Base-by-base conservation (phyloP, 1,140 invertebrate species). In the Cyclargus thomasi region DNA sequence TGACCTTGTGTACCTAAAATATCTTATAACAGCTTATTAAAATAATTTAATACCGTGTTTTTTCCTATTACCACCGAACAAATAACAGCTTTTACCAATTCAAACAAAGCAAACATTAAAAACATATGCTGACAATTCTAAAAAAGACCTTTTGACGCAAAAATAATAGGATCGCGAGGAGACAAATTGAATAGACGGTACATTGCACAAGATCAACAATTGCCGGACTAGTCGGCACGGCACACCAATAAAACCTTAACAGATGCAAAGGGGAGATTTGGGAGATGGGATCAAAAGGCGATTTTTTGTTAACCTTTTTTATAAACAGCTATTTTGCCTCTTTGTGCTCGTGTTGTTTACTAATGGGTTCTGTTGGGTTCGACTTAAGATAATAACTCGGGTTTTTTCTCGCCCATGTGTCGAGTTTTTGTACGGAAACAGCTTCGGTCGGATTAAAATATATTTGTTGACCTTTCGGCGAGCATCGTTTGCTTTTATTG, bases 341-440 rank as follows among this genome's bases (percentile, higher is more conserved):
- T 83, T 90, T 90, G 87, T 86, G 88, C 73, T 76, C 80, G 81
- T 84, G 88, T 90, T 90, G 88, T 88, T 90, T 90, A 90, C 88
- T 90, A 90, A 90, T 90, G 88, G 86, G 82, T 90, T 88, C 85
- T 86, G 87, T 86, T 90, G 84, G 85, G 82, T 88, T 87, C 86
- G 85, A 90, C 86, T 88, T 88, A 83, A 88, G 87, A 90, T 90
- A 90, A 90, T 90, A 90, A 86, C 81, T 88, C 79, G 72, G 76
- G 74, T 86, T 88, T 90, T 90, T 88, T 84, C 80, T 83, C 80
- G 80, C 71, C 85, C 88, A 88, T 88, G 81, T 88, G 86, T 88
- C 78, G 85, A 71, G 75, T 63, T 39, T 86, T 81, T 82, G 77
- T 80, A 81, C 85, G 88, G 86, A 90, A 88, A 81, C 79, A 79